Conservation (phyloP, 2,888 invertebrate species). For the Cerastis rubricosa region DNA sequence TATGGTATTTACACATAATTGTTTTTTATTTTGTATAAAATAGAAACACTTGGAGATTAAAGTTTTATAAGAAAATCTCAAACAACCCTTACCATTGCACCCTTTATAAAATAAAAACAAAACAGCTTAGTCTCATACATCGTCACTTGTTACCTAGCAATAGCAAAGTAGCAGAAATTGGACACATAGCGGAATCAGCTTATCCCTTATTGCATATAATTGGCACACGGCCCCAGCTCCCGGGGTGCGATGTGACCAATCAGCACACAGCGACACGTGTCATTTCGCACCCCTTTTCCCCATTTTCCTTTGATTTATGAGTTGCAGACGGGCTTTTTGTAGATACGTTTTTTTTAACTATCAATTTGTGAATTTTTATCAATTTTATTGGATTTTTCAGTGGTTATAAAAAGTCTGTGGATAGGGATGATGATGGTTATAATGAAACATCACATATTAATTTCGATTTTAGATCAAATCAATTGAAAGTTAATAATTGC, state of each 20-base stretch:
- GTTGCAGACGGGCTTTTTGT: slow-evolving; percentile 71
- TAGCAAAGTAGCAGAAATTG: slow-evolving; percentile 58
- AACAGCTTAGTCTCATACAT: slow-evolving; percentile 14
- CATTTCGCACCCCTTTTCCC: slow-evolving; percentile 87
- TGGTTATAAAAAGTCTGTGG: not conserved
- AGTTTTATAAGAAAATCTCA: not conserved
- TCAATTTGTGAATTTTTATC: not conserved
- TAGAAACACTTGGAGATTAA: not conserved
- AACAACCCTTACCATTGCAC: not conserved
- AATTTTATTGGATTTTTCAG: not conserved
- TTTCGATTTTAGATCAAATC: not conserved
- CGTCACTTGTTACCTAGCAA: slow-evolving; percentile 53
- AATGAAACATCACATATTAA: not conserved
- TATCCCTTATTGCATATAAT: slow-evolving; percentile 84
- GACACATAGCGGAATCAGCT: slow-evolving; percentile 80
- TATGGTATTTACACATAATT: not conserved
- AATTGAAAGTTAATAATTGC: not conserved
- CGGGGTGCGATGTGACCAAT: slow-evolving; percentile 83
- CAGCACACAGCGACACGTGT: slow-evolving; percentile 86
- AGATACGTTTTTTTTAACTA: not conserved
- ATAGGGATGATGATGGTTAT: not conserved
- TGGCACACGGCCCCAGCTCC: slow-evolving; percentile 69
- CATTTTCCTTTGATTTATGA: slow-evolving; percentile 83
- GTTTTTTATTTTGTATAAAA: not conserved
- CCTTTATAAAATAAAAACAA: slow-evolving; percentile 16